Base-by-base conservation (phyloP, 2,113 vertebrate genomes). In the Cercopithecus mona region DNA sequence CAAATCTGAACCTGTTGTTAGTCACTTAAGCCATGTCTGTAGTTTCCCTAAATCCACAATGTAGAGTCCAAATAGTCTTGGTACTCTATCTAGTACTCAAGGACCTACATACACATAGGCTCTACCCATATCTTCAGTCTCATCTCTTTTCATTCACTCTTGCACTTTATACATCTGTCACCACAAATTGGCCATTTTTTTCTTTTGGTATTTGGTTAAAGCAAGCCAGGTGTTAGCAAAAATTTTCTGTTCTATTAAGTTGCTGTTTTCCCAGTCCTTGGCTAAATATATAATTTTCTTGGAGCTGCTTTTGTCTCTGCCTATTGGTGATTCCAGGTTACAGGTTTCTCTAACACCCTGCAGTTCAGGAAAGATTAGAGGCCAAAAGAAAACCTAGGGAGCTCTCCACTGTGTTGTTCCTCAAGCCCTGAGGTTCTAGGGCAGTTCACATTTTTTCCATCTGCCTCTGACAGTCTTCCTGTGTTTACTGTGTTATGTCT, bases 191-290 rank as follows among this genome's bases (percentile, higher is more conserved):
- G 25, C 93, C 4, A 9, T n/a, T 76, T 9, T 45, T 94, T 94
- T 22, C 59, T 70, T 80, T 84, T 59, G 20, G 3, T 38, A 55
- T 52, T 76, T 94, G 50, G 20, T 35, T 93, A 52, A 32, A 96
- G 35, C 40, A 81, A 90, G 43, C 11, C 72, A 57, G 76, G 18
- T 93, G 30, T 64, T 90, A 73, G 32, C 35, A 66, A 73, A 95
- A 95, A 72, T 23, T 38, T 93, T 88, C 55, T 72, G 12, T 59
- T 61, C 38, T 57, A 35, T 12, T 80, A 95, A 45, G 27, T 6
- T 80, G n/a, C 30, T 91, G 18, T 75, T 81, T 91, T 52, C 57
- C 43, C 25, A 30, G n/a, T 52, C 57, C 72, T 57, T 57, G 57
- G 8, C 57, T 57, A 57, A 23, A 57, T 8, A 57, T 57, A 72